These are phyloP conservation scores for Portunus trituberculatus DNA, from an alignment of 1,140 invertebrate species.

Conservation along the genomic window DNA sequence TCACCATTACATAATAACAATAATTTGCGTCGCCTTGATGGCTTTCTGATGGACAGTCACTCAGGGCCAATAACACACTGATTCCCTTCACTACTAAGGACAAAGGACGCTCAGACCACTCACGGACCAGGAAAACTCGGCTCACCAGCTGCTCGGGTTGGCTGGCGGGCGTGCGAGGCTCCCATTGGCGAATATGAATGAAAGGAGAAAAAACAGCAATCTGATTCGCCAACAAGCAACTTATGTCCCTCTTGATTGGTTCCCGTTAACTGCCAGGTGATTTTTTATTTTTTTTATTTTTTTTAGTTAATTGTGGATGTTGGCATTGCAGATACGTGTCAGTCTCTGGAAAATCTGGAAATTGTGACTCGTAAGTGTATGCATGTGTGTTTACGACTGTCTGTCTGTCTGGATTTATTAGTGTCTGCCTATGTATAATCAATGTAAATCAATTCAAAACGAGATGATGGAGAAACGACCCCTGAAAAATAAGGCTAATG, in stretches of 20 bases:
- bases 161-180: not conserved
- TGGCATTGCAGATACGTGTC: too few relatives aligned
- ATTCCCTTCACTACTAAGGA: not conserved
- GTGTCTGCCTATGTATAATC: too few relatives aligned
- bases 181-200: not conserved
- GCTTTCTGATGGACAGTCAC: not conserved
- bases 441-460: too few relatives aligned
- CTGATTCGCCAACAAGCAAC: not conserved
- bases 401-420: too few relatives aligned
- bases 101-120: not conserved
- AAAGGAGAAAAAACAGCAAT: not conserved
- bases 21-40: not conserved
- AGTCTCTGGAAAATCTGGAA: too few relatives aligned
- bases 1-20: constrained; percentile 4
- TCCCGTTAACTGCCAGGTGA: not conserved
- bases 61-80: not conserved
- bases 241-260: not conserved
- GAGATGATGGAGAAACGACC: too few relatives aligned
- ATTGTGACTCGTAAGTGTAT: too few relatives aligned
- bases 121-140: not conserved
- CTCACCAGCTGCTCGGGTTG: not conserved
- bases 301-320: too few relatives aligned
- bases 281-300: too few relatives aligned
- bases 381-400: too few relatives aligned
- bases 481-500: too few relatives aligned